Percentiles rank a stretch among this genome's conserved stretches.
phyloP scores from a whole-genome alignment of 1,140 invertebrate species.

The Caenorhabditis elegans region WBcel235 BX284604.4:9728501-9729000 shows the following conservation, averaged over 20 bases:
- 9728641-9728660: too few species aligned
- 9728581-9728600: too few species aligned
- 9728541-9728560: too few species aligned
- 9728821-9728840: slow-evolving; percentile 34
- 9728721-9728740: background rate
- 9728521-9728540: too few species aligned
- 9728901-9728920: background rate
- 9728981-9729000: background rate
- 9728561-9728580: too few species aligned
- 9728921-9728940: background rate
- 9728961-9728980: background rate
- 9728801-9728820: slow-evolving; percentile 31
- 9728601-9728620: too few species aligned
- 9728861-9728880: too few species aligned
- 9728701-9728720: background rate
- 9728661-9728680: too few species aligned
- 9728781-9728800: slow-evolving; percentile 25
- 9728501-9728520: too few species aligned
- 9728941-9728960: slow-evolving; percentile 8
- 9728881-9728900: background rate
- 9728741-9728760: background rate
- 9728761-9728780: slow-evolving; percentile 18
- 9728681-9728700: background rate
- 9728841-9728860: background rate
- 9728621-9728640: too few species aligned